Evolutionary conservation across 1,140 invertebrate genomes (phyloP).

Genomic region (Mycetomoellerius zeteki): DNA sequence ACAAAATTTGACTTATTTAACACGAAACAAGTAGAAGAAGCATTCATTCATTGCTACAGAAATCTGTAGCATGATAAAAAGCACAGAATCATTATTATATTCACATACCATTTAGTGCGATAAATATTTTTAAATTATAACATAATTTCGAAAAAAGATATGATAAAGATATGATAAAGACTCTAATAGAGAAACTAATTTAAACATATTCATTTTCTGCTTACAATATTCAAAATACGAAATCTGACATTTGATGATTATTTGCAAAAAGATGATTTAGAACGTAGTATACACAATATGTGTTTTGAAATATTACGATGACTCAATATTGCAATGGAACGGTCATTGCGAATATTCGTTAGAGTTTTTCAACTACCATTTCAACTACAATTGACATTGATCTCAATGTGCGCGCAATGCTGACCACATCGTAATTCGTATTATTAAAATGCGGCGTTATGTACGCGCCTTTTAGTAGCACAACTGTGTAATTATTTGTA

Average conservation of each 20-base stretch:
- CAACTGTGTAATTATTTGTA: conserved; percentile 17
- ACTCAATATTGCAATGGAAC: background rate
- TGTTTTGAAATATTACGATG: background rate
- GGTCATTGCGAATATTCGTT: background rate
- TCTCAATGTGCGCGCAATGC: conserved; percentile 52
- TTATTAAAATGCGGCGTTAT: conserved; percentile 66
- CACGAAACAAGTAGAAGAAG: background rate
- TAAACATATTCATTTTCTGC: background rate
- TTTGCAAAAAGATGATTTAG: background rate
- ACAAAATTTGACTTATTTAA: conserved; percentile 17
- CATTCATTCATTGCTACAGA: too few relatives aligned
- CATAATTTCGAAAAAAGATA: background rate
- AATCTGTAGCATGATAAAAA: too few relatives aligned
- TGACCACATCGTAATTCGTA: conserved; percentile 45
- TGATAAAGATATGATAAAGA: background rate
- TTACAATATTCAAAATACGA: background rate
- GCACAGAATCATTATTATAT: background rate
- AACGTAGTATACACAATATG: background rate
- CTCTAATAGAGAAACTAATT: background rate
- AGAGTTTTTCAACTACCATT: conserved; percentile 42
- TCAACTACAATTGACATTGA: conserved; percentile 68
- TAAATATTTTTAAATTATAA: background rate
- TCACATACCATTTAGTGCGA: background rate
- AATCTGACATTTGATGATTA: background rate
- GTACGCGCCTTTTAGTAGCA: background rate